Conservation (phyloP, 2,113 vertebrate genomes). For the Sorex araneus region DNA sequence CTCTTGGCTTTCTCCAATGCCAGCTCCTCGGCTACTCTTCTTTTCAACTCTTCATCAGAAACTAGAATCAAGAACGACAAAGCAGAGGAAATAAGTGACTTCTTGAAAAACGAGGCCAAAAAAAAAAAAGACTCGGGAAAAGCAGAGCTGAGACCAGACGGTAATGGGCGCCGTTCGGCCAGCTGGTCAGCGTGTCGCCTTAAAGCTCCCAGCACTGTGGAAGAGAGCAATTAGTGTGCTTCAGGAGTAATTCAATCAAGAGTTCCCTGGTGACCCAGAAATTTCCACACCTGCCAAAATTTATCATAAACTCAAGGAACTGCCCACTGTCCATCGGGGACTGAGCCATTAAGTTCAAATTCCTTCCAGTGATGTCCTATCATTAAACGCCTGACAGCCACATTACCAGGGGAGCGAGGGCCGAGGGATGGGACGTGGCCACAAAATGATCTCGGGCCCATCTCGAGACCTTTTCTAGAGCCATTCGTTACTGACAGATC, state of each 20-base stretch:
- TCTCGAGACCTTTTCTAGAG: conserved; percentile 6
- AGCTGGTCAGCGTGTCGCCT: conserved; percentile 23
- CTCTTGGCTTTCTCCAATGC: conserved; percentile 89
- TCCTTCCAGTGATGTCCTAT: conserved; percentile 57
- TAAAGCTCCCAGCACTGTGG: neutral
- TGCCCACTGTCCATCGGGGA: conserved; percentile 58
- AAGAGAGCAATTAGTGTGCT: conserved; percentile 60
- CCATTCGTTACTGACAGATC: conserved; percentile 8
- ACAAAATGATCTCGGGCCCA: neutral
- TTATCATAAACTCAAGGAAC: conserved; percentile 69
- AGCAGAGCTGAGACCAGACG: conserved; percentile 33
- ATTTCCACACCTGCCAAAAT: conserved; percentile 69
- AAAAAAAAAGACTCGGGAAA: conserved; percentile 24
- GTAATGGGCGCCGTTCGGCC: neutral
- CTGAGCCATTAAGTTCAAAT: conserved; percentile 36
- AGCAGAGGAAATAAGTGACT: conserved; percentile 44
- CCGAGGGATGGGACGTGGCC: neutral
- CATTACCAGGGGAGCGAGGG: neutral
- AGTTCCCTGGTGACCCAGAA: conserved; percentile 56
- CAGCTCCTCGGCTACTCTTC: conserved; percentile 91
- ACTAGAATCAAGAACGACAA: conserved; percentile 84
- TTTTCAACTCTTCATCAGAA: conserved; percentile 91
- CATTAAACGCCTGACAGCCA: conserved; percentile 31
- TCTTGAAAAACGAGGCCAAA: conserved; percentile 50
- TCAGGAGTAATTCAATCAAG: conserved; percentile 67